Evolutionary conservation across 1,140 invertebrate species (phyloP), one percentile per base, ranked within the genome.

Genomic region (Drosophila repleta): DNA sequence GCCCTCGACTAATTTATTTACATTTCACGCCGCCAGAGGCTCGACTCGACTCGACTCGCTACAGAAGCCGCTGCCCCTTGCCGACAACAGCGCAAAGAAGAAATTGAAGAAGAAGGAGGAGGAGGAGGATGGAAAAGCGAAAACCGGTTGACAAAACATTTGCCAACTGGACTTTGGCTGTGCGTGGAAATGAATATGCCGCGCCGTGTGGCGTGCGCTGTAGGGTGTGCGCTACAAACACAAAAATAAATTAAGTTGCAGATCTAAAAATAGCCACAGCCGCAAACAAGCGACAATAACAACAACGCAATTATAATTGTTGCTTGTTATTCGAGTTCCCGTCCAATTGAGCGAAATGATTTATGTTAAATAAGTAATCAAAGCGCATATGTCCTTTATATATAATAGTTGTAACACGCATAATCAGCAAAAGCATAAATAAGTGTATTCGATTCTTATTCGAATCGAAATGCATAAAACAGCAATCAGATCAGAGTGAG

Each of bases 251-350:
- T 67, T 56, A 43, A 61, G 43, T 46, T 68, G 41, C 65, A 45
- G 11, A 43, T 43, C 57, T 73, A 73, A 68, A 73, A 73, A 73
- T 73, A 73, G 57, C 29, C 29, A 52, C 1, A 49, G n/a, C 18
- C 51, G 20, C 32, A 29, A 52, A 52, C 26, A 26, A 45, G 11
- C 46, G 37, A 37, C 43, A 37, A 15, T 17, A 61, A 32, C 63
- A 79, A 84, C 68, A 74, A 80, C 56, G 35, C 49, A 76, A 70
- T 76, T 73, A 17, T 69, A 76, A 70, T 76, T 73, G 20, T 69
- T 58, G 41, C 65, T 70, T 65, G 57, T 76, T 68, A 43, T 45
- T 43, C 37, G 8, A 55, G 29, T 60, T 61, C 15, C 32, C 32
- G 11, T 35, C 11, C 32, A 35, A 35, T 35, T 10, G 11, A 29